Percentiles rank a stretch among this genome's conserved stretches.
These are phyloP conservation scores for Anthoptus insignis DNA, from an alignment of 2,888 invertebrate species.

Conservation along the genomic window DNA sequence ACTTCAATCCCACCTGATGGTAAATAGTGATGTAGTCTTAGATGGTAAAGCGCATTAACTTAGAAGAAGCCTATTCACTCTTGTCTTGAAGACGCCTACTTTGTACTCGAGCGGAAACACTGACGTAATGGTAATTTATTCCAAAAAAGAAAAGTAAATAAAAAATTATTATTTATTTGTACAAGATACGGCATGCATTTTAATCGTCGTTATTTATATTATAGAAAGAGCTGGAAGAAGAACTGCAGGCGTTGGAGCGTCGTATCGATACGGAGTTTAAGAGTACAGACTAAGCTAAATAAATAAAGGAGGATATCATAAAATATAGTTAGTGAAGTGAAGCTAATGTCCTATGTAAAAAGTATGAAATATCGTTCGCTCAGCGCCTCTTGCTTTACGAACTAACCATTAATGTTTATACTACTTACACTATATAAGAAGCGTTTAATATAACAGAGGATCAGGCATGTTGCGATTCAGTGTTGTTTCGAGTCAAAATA, in stretches of 20 bases:
- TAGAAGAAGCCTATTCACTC: too few species aligned
- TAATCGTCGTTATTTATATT: conserved; percentile 29
- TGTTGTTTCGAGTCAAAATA: too few species aligned
- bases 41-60: too few species aligned
- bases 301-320: neutral
- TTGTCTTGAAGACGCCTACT: too few species aligned
- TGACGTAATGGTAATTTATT: too few species aligned
- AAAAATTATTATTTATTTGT: too few species aligned
- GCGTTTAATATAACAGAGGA: neutral
- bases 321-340: conserved; percentile 1
- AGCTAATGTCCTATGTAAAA: conserved; percentile 1
- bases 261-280: conserved; percentile 77
- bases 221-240: conserved; percentile 71
- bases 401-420: conserved; percentile 8
- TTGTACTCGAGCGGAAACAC: too few species aligned
- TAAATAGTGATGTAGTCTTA: too few species aligned
- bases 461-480: too few species aligned
- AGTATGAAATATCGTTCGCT: neutral
- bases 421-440: neutral
- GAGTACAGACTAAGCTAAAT: conserved; percentile 61
- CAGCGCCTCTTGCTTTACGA: conserved; percentile 1
- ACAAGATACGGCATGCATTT: too few species aligned
- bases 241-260: conserved; percentile 70
- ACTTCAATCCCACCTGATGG: too few species aligned
- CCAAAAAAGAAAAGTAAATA: too few species aligned